A percentile compares a stretch with the other conserved stretches of the same genome.
phyloP scores from a whole-genome alignment of 2,797 vertebrate species.

The Gymnocypris eckloni region DNA sequence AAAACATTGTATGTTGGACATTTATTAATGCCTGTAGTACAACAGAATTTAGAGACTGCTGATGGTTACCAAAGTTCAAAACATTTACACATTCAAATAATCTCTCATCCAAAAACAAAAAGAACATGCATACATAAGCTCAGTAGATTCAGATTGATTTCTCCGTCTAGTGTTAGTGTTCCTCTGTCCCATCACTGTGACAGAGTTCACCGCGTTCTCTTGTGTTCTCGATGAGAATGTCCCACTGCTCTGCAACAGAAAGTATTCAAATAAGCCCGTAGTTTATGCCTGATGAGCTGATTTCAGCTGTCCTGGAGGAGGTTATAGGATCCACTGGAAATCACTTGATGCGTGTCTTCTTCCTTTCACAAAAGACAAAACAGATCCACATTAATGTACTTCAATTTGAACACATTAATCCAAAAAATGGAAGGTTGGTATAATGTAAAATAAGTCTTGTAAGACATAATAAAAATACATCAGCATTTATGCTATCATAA shows the following conservation, averaged over 20 bases:
- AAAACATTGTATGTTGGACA: neutral
- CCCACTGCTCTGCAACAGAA: neutral
- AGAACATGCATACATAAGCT: neutral
- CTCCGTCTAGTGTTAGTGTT: neutral
- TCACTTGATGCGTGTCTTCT: slow-evolving; percentile 78
- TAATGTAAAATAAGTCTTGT: neutral
- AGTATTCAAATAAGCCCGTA: neutral
- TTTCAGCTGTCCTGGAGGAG: slow-evolving; percentile 71
- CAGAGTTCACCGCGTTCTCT: neutral
- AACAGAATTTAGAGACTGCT: slow-evolving; percentile 2
- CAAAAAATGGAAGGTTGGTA: neutral
- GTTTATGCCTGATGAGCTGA: neutral
- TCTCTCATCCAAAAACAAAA: neutral
- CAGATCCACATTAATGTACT: neutral
- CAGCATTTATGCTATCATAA: neutral
- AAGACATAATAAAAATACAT: neutral
- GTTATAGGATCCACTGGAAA: slow-evolving; percentile 71
- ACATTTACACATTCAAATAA: neutral
- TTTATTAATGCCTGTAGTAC: neutral
- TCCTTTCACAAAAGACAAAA: slow-evolving; percentile 60
- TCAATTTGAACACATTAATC: neutral
- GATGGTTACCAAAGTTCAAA: neutral
- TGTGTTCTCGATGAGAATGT: neutral
- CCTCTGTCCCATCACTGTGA: neutral
- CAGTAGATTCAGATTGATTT: slow-evolving; percentile 1